Base-by-base conservation (phyloP, 2,888 invertebrate species). In the Griposia aprilina region DNA sequence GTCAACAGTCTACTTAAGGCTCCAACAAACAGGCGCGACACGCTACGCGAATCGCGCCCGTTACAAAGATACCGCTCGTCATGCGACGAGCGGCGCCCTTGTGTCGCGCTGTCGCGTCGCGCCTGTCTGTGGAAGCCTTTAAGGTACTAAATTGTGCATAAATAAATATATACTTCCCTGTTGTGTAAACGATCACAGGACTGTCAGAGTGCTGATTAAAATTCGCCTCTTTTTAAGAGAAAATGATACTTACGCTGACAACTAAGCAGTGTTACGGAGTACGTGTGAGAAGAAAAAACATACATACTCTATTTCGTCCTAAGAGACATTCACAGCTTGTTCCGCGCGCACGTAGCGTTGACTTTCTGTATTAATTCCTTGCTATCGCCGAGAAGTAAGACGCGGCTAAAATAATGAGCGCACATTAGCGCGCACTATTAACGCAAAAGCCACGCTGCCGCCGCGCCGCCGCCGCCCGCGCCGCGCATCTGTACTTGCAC, bases 401-500 rank as follows among this genome's bases (percentile, higher is more conserved):
- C 59, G 41, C 8, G 3, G 41, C 59, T 52, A 74, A 73, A 57
- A 52, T 52, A 30, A 76, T 23, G n/a, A 76, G 26, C 36, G 23
- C 59, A 36, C n/a, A 48, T 59, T 59, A 50, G n/a, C 48, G 60
- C 60, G 62, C 77, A 62, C 52, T 52, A n/a, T 17, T n/a, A 20
- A 20, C 45, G n/a, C n/a, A n/a, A 17, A 30, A 63, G 45, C 30
- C 15, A 3, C 15, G 23, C 23, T 6, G 26, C 6, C 7, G 52
- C 41, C 41, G 36, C 36, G 36, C 36, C 36, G 36, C 36, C n/a
- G 36, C 36, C 36, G 36, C 36, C 36, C 36, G 36, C 36, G n/a
- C n/a, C n/a, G n/a, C n/a, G n/a, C n/a, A n/a, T n/a, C n/a, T n/a
- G n/a, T n/a, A n/a, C n/a, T n/a, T n/a, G n/a, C n/a, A 45, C 41